Evolutionary conservation across 1,140 invertebrate genomes (phyloP), one percentile per base, ranked within the genome.

Genomic region (Solenopsis invicta): DNA sequence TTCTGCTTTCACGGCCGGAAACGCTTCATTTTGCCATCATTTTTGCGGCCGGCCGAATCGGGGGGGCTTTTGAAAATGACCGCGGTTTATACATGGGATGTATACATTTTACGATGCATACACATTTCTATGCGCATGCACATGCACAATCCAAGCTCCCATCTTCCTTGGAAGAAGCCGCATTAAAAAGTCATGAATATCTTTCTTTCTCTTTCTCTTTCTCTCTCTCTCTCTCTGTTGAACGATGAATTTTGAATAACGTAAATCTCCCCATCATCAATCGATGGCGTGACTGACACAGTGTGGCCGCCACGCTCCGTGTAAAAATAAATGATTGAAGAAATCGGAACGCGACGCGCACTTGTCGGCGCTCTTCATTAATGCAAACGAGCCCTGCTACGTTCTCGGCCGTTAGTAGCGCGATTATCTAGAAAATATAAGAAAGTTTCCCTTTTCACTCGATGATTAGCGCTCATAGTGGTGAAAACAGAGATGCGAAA

Each of bases 1-100:
- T 87, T 76, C 48, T 52, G 54, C 67, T 67, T 86, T 78, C 72
- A 64, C 72, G 87, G 64, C 84, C 91, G 91, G 91, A 92, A 93
- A 87, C 84, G 91, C 89, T 91, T 91, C 88, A 92, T 92, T 91
- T 92, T 75, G 89, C 48, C 87, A 87, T 89, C 61, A 72, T 66
- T 84, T 76, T 48, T 90, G 89, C 59, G 90, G 87, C 80, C 76
- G 52, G 64, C 21, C 29, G 72, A 16, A 76, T 67, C 81, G 76
- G 34, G 50, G 50, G 54, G 21, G 52, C 74, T 87, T 90, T 82
- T 85, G 64, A 81, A 85, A 90, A 87, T 50, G 34, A 76, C 34
- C 45, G 59, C 62, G 34, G 24, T 16, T 41, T 16, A 21, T 41
- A 45, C 54, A 24, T n/a, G 71, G 4, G 29, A n/a, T 37, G 24